Evolutionary conservation across 2,113 vertebrate genomes (phyloP), one percentile per base, ranked within the genome.

Genomic region (Pimephales promelas): DNA sequence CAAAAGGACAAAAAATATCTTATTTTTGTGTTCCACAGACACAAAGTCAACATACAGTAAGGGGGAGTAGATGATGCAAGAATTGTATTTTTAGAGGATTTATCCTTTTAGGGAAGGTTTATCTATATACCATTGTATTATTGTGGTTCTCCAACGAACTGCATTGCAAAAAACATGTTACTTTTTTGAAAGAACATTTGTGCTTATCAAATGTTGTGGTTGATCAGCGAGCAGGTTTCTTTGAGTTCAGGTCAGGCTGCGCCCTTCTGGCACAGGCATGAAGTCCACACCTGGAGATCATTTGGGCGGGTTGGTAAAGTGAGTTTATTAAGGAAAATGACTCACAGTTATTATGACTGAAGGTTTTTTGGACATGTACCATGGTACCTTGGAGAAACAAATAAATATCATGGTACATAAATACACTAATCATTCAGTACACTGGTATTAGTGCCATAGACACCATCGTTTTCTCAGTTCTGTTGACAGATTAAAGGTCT

Each of bases 281-380:
- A 75, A 26, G 62, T 77, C 74, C 66, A 88, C 91, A 92, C 88
- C 89, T 92, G 88, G 87, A 79, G 89, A 89, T 84, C 79, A 87
- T 82, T 77, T 83, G 57, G 22, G 24, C 68, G 54, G 85, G 78
- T 28, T 76, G 79, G 82, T 47, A 89, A 87, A 86, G 85, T 83
- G 26, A 87, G 77, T 88, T 88, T 81, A 89, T 89, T 88, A 88
- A 86, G 79, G 54, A 72, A 88, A 66, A 79, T 84, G 76, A 86
- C 75, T 80, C 85, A 66, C 3, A 83, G 64, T 24, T 72, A 71
- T 66, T 59, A 71, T 84, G 86, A 36, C 40, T 26, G 40, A 71
- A 71, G 36, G 22, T 71, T 71, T 71, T 14, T 45, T 71, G 68
- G 68, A 71, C 22, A 13, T 43, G 68, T 24, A 45, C 11, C 68